Base-by-base conservation (phyloP, 2,888 invertebrate genomes). In the Catonia carolina region DNA sequence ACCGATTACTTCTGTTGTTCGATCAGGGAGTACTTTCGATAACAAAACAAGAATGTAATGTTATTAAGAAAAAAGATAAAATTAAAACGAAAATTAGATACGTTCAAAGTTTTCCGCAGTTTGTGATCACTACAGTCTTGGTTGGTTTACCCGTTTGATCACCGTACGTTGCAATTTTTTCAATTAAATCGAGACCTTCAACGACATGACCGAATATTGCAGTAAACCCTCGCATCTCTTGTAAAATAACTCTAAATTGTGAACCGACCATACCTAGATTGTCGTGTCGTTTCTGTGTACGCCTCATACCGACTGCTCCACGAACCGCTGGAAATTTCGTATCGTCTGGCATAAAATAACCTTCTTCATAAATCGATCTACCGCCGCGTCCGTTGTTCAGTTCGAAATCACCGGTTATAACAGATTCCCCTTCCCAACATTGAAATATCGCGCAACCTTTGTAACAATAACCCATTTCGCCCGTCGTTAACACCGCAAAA, bases 181-280 rank as follows among this genome's bases (percentile, higher is more conserved):
- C 88, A 59, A 88, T 82, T 66, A 88, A 75, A 67, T 87, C 87
- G 62, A 89, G 76, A 15, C 88, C 88, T 67, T 88, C 87, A 64
- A 88, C 81, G 12, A 89, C 87, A 72, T 83, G 83, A 33, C 84
- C 89, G 70, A 89, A 89, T 63, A 89, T 88, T 39, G 85, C 88
- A 4, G 88, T 87, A 73, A 89, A 89, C 41, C 86, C 86, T 61
- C 86, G 79, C 85, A 87, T 88, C 70, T 89, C 87, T 64, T 86
- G 84, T 67, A 89, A 74, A 65, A 89, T 85, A 62, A 89, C 82
- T 62, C 89, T 82, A 74, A 89, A 89, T 72, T 89, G 89, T 57
- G 88, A 88, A 20, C 88, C 89, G n/a, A 89, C 88, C 78, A 87
- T 81, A 50, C 88, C 87, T 65, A 84, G 75, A 66, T 84, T 85